phyloP scores from a whole-genome alignment of 2,113 vertebrate genomes.

The Urocolius indicus region DNA sequence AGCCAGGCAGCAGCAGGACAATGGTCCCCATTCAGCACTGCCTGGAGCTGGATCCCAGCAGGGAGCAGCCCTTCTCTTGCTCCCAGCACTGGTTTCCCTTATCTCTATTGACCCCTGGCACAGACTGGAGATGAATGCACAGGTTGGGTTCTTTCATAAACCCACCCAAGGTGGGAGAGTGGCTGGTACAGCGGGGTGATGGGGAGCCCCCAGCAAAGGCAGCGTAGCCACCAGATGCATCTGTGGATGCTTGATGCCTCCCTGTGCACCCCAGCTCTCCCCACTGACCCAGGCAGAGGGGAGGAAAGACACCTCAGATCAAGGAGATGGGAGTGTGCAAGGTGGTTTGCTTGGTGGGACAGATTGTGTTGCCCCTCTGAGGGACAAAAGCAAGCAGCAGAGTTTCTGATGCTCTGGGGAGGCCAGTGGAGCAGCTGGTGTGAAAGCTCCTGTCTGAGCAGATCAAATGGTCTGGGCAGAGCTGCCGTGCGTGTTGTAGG shows the following conservation, averaged over 20 bases:
- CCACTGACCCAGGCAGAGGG: not conserved
- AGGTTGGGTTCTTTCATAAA: not conserved
- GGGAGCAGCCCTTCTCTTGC: not conserved
- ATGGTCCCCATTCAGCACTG: not conserved
- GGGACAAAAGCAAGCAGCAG: not conserved
- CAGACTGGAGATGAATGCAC: rapidly evolving
- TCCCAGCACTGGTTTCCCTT: not conserved
- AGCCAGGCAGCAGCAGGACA: not conserved
- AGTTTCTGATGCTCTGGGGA: rapidly evolving
- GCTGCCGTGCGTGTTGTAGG: not conserved
- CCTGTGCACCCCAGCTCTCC: not conserved
- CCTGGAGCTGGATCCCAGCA: not conserved
- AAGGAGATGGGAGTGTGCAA: not conserved
- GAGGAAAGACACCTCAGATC: rapidly evolving
- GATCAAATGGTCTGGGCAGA: not conserved
- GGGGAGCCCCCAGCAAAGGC: not conserved
- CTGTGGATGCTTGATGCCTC: not conserved
- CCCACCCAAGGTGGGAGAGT: rapidly evolving
- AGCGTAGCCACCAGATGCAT: rapidly evolving
- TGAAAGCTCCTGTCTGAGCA: not conserved
- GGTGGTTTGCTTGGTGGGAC: not conserved
- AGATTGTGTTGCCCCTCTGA: not conserved
- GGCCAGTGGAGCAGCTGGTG: not conserved
- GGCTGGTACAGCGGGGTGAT: rapidly evolving
- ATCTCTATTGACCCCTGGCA: not conserved